phyloP scores from a whole-genome alignment of 2,113 vertebrate genomes.

The Callorhinus ursinus region DNA sequence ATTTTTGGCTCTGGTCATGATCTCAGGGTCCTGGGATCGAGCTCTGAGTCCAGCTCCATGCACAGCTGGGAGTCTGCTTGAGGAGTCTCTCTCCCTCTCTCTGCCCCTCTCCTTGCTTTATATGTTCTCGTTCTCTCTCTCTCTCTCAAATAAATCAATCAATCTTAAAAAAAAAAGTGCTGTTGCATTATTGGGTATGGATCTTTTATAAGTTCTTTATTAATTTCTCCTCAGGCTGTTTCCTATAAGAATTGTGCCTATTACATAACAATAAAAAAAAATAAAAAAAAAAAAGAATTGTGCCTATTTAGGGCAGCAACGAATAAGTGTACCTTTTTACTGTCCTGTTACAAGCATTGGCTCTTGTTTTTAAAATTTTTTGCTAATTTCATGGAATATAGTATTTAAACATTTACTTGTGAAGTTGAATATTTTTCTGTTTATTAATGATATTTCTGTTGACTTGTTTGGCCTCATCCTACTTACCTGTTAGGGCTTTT shows the following conservation, averaged over 20 bases:
- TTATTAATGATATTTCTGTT: conserved; percentile 13
- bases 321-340: background rate
- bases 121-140: background rate
- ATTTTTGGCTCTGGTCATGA: background rate
- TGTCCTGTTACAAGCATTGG: background rate
- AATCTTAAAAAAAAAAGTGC: background rate
- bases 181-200: background rate
- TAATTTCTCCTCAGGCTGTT: background rate
- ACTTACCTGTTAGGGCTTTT: background rate
- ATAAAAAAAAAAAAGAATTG: too few species aligned
- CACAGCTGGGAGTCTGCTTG: background rate
- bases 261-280: too few species aligned
- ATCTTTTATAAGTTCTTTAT: conserved; percentile 36
- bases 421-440: conserved; percentile 37
- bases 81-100: background rate
- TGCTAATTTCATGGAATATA: background rate
- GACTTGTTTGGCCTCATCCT: conserved; percentile 43
- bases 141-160: background rate
- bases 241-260: background rate
- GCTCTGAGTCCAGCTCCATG: background rate
- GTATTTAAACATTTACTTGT: conserved; percentile 36
- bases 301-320: background rate
- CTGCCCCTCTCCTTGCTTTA: background rate
- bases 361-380: conserved; percentile 8
- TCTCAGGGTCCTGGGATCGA: background rate